A percentile compares a stretch with the other conserved stretches of the same genome.
These are phyloP conservation scores for Drosophila simulans DNA, from an alignment of 1,140 invertebrate genomes.

Conservation along the genomic window DNA sequence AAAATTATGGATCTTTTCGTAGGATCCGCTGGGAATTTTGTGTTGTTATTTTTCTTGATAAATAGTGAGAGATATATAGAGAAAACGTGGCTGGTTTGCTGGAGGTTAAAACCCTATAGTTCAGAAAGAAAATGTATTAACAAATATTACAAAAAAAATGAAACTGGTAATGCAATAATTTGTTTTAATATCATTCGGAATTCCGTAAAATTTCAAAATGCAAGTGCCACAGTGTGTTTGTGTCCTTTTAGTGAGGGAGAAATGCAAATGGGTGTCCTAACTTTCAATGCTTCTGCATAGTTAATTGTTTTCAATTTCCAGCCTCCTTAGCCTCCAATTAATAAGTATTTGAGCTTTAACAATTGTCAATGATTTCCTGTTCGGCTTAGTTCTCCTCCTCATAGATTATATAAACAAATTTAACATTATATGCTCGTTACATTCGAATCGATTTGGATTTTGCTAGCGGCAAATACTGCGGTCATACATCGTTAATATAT, in stretches of 20 bases:
- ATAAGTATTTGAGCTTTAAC: constrained; percentile 74
- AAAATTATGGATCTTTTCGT: neutral
- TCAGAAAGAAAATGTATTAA: neutral
- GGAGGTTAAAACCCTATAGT: neutral
- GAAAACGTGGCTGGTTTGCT: neutral
- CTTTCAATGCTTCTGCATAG: constrained; percentile 5
- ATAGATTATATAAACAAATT: constrained; percentile 85
- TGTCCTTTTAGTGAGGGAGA: constrained; percentile 17
- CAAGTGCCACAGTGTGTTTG: constrained; percentile 6
- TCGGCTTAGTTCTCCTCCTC: constrained; percentile 42
- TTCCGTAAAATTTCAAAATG: neutral
- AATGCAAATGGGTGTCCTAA: constrained; percentile 28
- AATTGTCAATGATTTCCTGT: constrained; percentile 61
- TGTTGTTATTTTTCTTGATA: constrained; percentile 21
- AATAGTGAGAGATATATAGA: constrained; percentile 20
- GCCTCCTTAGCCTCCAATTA: constrained; percentile 19
- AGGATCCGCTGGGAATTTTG: constrained; percentile 19
- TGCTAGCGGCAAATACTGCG: constrained; percentile 23
- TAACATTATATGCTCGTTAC: constrained; percentile 68
- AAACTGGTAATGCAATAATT: neutral
- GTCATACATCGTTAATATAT: constrained; percentile 13
- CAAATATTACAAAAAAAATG: neutral
- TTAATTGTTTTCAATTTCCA: neutral
- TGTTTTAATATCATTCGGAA: neutral
- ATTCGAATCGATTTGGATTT: constrained; percentile 40